Conservation (phyloP, 2,797 vertebrate species). For the Euthynnus affinis region DNA sequence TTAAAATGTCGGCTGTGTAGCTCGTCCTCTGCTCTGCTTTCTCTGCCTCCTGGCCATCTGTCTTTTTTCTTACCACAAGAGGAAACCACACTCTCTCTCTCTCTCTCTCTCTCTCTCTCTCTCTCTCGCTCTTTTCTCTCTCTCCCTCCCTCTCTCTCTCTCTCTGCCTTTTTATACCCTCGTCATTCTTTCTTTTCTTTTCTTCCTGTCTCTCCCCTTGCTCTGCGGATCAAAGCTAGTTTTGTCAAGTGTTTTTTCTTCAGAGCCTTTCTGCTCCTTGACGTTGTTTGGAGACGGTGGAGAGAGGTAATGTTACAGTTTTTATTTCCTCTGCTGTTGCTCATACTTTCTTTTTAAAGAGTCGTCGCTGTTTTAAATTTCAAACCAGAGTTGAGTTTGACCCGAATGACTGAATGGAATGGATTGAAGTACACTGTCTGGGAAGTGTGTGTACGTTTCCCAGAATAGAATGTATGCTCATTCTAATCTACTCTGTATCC, state of each 20-base stretch:
- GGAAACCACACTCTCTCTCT: constrained; percentile 48
- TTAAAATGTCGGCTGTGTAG: constrained; percentile 84
- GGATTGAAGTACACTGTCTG: constrained; percentile 20
- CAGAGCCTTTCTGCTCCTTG: constrained; percentile 47
- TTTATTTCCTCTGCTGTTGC: constrained; percentile 35
- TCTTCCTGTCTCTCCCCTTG: constrained; percentile 17
- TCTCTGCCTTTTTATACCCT: constrained; percentile 3
- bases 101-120: constrained; percentile 20
- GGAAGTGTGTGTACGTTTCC: constrained; percentile 26
- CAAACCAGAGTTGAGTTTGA: constrained; percentile 9
- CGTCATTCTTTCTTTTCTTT: constrained; percentile 2
- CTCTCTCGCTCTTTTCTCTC: constrained; percentile 10
- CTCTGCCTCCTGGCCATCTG: constrained; percentile 70
- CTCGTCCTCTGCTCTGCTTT: constrained; percentile 70
- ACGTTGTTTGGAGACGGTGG: constrained; percentile 45
- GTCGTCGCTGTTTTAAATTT: constrained; percentile 6
- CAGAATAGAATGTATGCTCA: constrained; percentile 37
- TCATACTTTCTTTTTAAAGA: neutral
- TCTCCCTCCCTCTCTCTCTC: constrained; percentile 1
- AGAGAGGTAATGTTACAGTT: constrained; percentile 69
- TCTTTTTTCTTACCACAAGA: constrained; percentile 69
- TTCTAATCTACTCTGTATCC: constrained; percentile 27
- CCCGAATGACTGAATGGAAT: neutral
- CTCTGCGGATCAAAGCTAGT: constrained; percentile 62
- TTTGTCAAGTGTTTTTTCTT: constrained; percentile 54